Base-by-base conservation (phyloP, 2,888 invertebrate species). In the Hydrotaea diabolus region DNA sequence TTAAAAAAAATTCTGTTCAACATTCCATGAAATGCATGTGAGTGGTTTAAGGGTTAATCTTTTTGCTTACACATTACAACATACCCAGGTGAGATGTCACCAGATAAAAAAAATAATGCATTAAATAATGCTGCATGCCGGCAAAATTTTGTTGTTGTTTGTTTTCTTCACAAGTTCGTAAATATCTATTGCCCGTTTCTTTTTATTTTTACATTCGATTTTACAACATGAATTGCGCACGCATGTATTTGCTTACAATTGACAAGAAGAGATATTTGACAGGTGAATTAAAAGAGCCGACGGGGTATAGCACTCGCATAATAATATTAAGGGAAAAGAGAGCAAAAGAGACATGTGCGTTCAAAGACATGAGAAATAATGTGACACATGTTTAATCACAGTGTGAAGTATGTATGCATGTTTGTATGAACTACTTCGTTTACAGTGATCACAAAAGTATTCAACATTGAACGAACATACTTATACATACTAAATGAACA, bases 221-320 rank as follows among this genome's bases (percentile, higher is more conserved):
- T 39, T 66, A 21, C 43, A 74, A n/a, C n/a, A n/a, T n/a, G n/a
- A n/a, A n/a, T n/a, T 74, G 74, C 74, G 74, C 74, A 59, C 74
- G 74, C 59, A 31, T 31, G 17, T 17, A 57, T 57, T 3, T 21
- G 23, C 57, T 2, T 31, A 31, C 31, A 31, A 31, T 31, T 31
- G 31, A 4, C 31, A 11, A 5, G 21, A 17, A 55, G 17, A 8
- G 39, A 11, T 23, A 26, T 59, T 59, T 59, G 59, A 59, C 59
- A 26, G 59, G 13, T 49, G 49, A 15, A n/a, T n/a, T 49, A 2
- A 13, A 39, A 39, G 39, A 11, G 39, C 39, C 9, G 39, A 8
- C 3, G 39, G 9, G 39, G 39, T 4, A 2, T 39, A 36, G 8
- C 3, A 36, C 36, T 36, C 36, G 8, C 36, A 36, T 43, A 13